Conservation (phyloP, 2,113 vertebrate species). For the Notiomystis cincta region DNA sequence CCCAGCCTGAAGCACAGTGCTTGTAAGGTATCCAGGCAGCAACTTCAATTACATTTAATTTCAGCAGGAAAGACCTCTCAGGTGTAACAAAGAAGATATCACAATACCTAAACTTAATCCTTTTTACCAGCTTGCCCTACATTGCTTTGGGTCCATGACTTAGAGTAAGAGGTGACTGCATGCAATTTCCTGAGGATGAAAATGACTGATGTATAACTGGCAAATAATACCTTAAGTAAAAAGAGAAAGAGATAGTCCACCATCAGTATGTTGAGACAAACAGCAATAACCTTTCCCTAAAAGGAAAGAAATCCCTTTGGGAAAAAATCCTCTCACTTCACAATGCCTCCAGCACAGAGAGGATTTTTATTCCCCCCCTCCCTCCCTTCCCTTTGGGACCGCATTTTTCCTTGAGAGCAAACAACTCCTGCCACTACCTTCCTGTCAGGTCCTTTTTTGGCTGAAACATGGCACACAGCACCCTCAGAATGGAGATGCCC, state of each 20-base stretch:
- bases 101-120: background rate
- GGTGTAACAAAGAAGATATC: constrained; percentile 23
- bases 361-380: background rate
- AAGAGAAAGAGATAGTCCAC: background rate
- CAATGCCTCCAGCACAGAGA: background rate
- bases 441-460: background rate
- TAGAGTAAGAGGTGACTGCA: background rate
- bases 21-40: constrained; percentile 2
- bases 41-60: constrained; percentile 32
- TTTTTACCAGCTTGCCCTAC: constrained; percentile 12
- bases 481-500: background rate
- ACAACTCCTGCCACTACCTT: background rate
- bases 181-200: background rate
- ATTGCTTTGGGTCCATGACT: background rate
- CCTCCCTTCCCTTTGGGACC: background rate
- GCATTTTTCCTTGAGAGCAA: background rate
- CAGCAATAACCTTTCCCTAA: background rate
- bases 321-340: background rate
- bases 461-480: background rate
- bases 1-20: background rate
- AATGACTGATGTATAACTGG: background rate
- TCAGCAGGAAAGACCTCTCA: constrained; percentile 14
- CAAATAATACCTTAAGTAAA: background rate
- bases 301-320: background rate
- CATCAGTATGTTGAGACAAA: background rate